Conservation (phyloP, 2,888 invertebrate species). For the Octonoba sinensis region DNA sequence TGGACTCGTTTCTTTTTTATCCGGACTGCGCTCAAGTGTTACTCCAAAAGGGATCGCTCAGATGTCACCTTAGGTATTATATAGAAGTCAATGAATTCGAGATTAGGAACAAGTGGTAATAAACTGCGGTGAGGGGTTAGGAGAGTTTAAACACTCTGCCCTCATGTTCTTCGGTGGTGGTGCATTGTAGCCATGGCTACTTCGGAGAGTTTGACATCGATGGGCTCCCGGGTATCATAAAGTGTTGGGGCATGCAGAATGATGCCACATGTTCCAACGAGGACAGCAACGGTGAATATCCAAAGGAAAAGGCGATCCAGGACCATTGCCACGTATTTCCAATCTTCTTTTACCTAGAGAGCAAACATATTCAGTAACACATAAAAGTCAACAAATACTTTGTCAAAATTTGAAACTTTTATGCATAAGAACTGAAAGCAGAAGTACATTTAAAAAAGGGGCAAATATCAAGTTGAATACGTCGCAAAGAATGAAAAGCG, state of each 20-base stretch:
- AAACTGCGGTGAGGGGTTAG: background rate
- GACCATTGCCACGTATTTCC: constrained; percentile 75
- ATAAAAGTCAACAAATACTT: background rate
- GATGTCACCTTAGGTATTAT: too few relatives aligned
- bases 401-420: too few relatives aligned
- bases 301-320: constrained; percentile 74
- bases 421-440: too few relatives aligned
- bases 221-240: constrained; percentile 86
- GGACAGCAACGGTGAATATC: constrained; percentile 73
- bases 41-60: too few relatives aligned
- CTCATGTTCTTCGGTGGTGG: constrained; percentile 21
- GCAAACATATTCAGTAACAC: background rate
- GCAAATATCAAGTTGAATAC: too few relatives aligned
- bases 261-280: constrained; percentile 74
- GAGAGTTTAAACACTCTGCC: constrained; percentile 3
- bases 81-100: too few relatives aligned
- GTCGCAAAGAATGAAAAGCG: too few relatives aligned
- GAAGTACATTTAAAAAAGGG: too few relatives aligned
- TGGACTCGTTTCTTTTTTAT: too few relatives aligned
- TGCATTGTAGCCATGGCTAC: constrained; percentile 39
- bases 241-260: constrained; percentile 90
- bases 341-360: constrained; percentile 71
- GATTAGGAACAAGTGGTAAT: constrained; percentile 17
- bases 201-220: constrained; percentile 81
- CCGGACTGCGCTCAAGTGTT: too few relatives aligned